These are phyloP conservation scores for Hypolimnas misippus DNA, from an alignment of 2,888 invertebrate genomes.

Conservation along the genomic window DNA sequence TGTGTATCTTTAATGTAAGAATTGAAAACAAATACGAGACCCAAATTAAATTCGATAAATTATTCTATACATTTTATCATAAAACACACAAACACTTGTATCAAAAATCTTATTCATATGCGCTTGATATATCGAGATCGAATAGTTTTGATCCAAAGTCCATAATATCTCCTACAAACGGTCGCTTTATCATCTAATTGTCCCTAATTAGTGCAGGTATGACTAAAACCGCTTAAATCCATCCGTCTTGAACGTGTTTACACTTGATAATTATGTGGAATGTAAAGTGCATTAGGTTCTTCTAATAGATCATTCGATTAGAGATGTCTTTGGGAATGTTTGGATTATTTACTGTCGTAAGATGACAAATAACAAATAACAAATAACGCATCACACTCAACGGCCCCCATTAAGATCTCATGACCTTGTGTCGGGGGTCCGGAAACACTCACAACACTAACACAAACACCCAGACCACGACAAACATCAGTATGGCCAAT, in stretches of 20 bases:
- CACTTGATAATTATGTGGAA: background rate
- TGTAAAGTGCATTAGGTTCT: conserved; percentile 11
- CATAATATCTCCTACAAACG: background rate
- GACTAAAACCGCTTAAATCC: background rate
- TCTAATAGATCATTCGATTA: background rate
- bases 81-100: background rate
- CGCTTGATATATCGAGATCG: too few relatives aligned
- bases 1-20: too few relatives aligned
- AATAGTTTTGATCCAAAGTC: background rate
- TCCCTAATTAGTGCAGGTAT: background rate
- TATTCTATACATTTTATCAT: too few relatives aligned
- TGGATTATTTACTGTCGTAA: background rate
- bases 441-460: too few relatives aligned
- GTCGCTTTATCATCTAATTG: background rate
- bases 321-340: background rate
- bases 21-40: too few relatives aligned
- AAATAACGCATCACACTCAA: too few relatives aligned
- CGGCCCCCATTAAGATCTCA: too few relatives aligned
- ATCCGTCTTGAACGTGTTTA: background rate
- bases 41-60: too few relatives aligned
- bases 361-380: too few relatives aligned
- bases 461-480: too few relatives aligned
- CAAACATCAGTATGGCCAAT: too few relatives aligned
- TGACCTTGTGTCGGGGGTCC: too few relatives aligned
- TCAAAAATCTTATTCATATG: background rate